Conservation (phyloP, 2,797 vertebrate species). For the Caiman crocodilus region DNA sequence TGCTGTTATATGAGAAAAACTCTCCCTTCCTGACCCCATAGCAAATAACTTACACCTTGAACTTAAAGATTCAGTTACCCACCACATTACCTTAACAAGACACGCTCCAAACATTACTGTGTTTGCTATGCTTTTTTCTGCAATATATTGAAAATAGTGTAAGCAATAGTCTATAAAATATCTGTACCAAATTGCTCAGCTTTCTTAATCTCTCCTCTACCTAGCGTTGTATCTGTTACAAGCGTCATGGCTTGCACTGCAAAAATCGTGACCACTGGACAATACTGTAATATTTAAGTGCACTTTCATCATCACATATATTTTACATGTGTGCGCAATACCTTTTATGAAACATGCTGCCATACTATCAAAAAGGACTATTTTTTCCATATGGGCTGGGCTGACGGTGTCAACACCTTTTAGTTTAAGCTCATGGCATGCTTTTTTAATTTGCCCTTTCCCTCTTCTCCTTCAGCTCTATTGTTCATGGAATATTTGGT, state of each 20-base stretch:
- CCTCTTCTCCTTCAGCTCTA: constrained; percentile 28
- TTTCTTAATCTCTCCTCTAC: neutral
- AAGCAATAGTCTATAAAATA: constrained; percentile 40
- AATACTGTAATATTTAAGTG: neutral
- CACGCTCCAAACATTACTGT: constrained; percentile 22
- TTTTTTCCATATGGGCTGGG: constrained; percentile 53
- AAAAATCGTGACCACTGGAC: neutral
- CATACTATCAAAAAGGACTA: constrained; percentile 30
- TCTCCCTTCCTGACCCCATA: neutral
- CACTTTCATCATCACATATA: neutral
- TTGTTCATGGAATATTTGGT: constrained; percentile 11
- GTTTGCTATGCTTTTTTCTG: constrained; percentile 13
- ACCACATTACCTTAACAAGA: neutral
- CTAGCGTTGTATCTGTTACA: neutral
- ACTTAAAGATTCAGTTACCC: neutral
- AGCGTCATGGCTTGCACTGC: neutral
- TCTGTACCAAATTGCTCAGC: neutral
- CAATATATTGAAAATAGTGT: neutral
- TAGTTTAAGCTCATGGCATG: constrained; percentile 33
- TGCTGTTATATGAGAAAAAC: accelerated
- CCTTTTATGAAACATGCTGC: neutral
- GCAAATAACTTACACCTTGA: neutral
- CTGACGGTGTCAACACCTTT: constrained; percentile 30
- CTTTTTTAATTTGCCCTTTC: constrained; percentile 50
- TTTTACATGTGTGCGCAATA: neutral